Conservation (phyloP, 2,888 invertebrate species). For the Thereva nobilitata region DNA sequence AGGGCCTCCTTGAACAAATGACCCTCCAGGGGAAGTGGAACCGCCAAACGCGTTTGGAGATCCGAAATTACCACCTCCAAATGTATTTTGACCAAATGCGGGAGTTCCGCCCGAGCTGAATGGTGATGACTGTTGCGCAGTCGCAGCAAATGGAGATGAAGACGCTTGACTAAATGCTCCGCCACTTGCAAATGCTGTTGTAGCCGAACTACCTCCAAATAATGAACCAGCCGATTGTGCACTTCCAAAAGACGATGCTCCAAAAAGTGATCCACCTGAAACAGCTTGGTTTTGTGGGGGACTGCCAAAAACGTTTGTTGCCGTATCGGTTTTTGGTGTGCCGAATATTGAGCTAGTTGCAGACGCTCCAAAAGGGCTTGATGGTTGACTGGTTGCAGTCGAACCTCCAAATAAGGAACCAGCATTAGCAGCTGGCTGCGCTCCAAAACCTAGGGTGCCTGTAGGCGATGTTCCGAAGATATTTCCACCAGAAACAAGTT, state of each 20-base stretch:
- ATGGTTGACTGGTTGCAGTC: conserved; percentile 12
- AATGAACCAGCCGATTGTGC: background rate
- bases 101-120: conserved; percentile 23
- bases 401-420: conserved; percentile 26
- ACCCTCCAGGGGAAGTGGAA: conserved; percentile 21
- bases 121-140: conserved; percentile 17
- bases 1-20: conserved; percentile 48
- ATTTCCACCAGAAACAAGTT: conserved; percentile 43
- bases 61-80: conserved; percentile 5
- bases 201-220: conserved; percentile 13
- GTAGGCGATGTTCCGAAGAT: conserved; percentile 44
- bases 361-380: conserved; percentile 17
- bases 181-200: background rate
- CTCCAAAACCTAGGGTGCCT: conserved; percentile 2
- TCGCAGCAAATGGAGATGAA: conserved; percentile 42
- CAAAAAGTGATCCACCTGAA: conserved; percentile 46
- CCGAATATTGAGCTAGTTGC: conserved; percentile 1
- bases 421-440: conserved; percentile 1
- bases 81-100: conserved; percentile 22
- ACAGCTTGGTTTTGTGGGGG: conserved; percentile 10
- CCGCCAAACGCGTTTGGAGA: conserved; percentile 28
- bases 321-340: conserved; percentile 24
- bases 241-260: conserved; percentile 38
- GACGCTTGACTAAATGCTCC: conserved; percentile 15
- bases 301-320: conserved; percentile 33